phyloP scores from a whole-genome alignment of 2,888 invertebrate genomes.

The Drosophila vallismaia region DNA sequence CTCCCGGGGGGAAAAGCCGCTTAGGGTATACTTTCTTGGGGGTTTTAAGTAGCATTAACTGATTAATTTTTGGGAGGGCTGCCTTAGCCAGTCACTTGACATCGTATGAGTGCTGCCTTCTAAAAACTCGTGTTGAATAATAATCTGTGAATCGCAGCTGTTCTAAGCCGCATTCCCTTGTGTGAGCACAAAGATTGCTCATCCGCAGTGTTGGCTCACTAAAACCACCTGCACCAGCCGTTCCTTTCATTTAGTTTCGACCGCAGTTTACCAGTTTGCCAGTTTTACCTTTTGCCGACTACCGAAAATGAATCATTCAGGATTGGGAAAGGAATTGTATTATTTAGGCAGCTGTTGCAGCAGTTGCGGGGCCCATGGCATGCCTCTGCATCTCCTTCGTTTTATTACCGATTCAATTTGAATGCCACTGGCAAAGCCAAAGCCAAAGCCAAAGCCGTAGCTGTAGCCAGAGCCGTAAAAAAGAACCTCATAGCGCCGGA shows the following conservation, averaged over 20 bases:
- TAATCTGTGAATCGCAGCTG: neutral
- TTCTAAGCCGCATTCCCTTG: neutral
- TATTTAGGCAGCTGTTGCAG: conserved; percentile 51
- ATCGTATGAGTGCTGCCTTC: neutral
- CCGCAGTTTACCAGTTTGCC: neutral
- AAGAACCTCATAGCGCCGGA: conserved; percentile 6
- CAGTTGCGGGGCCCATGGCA: neutral
- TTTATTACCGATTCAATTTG: conserved; percentile 61
- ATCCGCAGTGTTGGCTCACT: neutral
- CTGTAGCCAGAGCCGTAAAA: conserved; percentile 13
- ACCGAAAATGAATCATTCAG: conserved; percentile 15
- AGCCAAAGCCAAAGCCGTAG: too few relatives aligned
- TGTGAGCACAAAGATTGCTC: neutral
- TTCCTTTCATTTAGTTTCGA: too few relatives aligned
- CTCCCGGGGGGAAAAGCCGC: conserved; percentile 8
- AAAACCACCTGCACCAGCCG: neutral
- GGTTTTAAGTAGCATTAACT: conserved; percentile 15
- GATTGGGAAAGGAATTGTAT: conserved; percentile 11
- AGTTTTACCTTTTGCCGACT: neutral
- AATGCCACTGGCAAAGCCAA: conserved; percentile 20
- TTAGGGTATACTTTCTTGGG: neutral
- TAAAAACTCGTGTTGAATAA: neutral
- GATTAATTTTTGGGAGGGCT: conserved; percentile 9
- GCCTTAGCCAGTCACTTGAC: neutral
- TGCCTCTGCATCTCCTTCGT: conserved; percentile 7